phyloP scores from a whole-genome alignment of 2,797 vertebrate species.

The Etheostoma nigrum region DNA sequence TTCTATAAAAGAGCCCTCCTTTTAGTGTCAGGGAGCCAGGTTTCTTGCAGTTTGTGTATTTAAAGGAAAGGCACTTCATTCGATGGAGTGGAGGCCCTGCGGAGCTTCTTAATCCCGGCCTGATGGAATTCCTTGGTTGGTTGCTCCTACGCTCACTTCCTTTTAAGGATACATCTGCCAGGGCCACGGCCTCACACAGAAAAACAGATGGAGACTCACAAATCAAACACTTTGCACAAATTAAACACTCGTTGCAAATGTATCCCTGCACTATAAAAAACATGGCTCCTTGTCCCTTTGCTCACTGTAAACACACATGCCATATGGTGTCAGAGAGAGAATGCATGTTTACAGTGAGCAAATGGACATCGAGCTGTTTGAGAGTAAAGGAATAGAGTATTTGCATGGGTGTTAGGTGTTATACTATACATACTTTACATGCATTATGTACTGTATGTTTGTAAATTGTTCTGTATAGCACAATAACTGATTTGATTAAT shows the following conservation, averaged over 20 bases:
- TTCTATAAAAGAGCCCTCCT: not conserved
- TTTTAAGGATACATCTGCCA: conserved; percentile 88
- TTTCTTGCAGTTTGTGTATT: conserved; percentile 52
- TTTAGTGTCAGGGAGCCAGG: not conserved
- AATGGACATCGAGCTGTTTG: conserved; percentile 34
- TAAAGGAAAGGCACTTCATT: conserved; percentile 60
- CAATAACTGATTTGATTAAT: no score
- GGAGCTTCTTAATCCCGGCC: conserved; percentile 77
- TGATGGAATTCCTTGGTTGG: conserved; percentile 84
- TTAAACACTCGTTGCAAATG: conserved; percentile 62
- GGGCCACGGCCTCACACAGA: conserved; percentile 65
- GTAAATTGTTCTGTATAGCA: no score
- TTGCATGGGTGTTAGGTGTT: conserved; percentile 20
- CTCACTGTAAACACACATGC: conserved; percentile 72
- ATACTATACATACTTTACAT: conserved; percentile 17
- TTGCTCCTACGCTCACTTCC: conserved; percentile 84
- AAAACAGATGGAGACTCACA: conserved; percentile 82
- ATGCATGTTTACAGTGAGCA: conserved; percentile 47
- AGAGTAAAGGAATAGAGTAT: conserved; percentile 20
- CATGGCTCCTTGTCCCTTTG: conserved; percentile 54
- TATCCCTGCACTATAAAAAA: conserved; percentile 59
- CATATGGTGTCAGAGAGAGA: conserved; percentile 38
- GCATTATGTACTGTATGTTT: conserved; percentile 2
- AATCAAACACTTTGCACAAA: conserved; percentile 80
- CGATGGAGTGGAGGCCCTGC: conserved; percentile 50